Evolutionary conservation across 2,113 vertebrate genomes (phyloP).

Genomic region (Butorides virescens): DNA sequence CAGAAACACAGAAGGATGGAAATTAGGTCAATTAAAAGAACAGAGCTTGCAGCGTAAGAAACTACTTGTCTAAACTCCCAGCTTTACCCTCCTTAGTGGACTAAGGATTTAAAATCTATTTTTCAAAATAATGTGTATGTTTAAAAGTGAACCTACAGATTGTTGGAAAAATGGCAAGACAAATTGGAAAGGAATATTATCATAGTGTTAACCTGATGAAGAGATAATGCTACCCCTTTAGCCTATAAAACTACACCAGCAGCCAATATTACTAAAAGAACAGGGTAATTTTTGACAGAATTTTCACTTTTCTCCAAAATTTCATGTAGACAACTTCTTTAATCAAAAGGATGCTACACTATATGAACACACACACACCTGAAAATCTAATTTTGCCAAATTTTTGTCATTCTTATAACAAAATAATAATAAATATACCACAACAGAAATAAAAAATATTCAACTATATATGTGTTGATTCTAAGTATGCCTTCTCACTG

Average conservation of each 20-base stretch:
- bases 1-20: not conserved
- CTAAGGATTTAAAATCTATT: not conserved
- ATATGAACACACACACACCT: no score
- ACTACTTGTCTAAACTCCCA: not conserved
- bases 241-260: not conserved
- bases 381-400: not conserved
- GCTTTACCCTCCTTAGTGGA: not conserved
- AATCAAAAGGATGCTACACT: not conserved
- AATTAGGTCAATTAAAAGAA: not conserved
- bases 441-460: not conserved
- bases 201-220: not conserved
- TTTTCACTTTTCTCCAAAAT: not conserved
- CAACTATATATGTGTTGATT: not conserved
- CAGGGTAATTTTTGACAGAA: not conserved
- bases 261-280: not conserved
- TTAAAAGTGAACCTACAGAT: not conserved
- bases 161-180: not conserved
- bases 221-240: not conserved
- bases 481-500: not conserved
- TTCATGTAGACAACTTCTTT: not conserved
- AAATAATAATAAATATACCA: not conserved
- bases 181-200: not conserved
- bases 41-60: not conserved
- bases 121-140: not conserved
- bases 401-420: not conserved